Base-by-base conservation (phyloP, 2,113 vertebrate genomes). In the Ceratotherium simum region DNA sequence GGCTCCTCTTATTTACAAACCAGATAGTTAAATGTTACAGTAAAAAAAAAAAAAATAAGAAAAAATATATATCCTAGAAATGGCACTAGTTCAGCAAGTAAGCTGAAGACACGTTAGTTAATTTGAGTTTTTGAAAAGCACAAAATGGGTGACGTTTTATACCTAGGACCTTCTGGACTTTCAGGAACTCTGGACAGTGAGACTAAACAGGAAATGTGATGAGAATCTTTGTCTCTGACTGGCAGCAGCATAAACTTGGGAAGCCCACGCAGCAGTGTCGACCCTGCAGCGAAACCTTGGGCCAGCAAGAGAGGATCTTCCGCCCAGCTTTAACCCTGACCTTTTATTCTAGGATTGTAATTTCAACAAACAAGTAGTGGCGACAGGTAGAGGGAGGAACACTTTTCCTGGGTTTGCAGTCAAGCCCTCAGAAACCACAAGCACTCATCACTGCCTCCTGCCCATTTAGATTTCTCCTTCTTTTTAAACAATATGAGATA, bases 21-120 rank as follows among this genome's bases (percentile, higher is more conserved):
- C 36, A 90, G 46, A 90, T 1, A 79, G 60, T 23, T 62, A 86
- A 98, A 96, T 93, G 76, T 51, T 31, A 72, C 67, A 39, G 27
- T 36, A 48, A 80, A 91, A 60, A 69, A 48, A 81, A 91, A 92
- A 84, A 64, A 56, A 88, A 56, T 1, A 51, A 58, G 48, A 48
- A 58, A 76, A 69, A 51, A 20, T 48, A 36, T 3, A 13, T 2
- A 36, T 42, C 31, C 81, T 73, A 73, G 65, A 92, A 73, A 95
- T 33, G 73, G 51, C 17, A 17, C 17, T 14, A 21, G 70, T 46
- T 81, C 46, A 39, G 67, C 60, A 56, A 56, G 48, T 17, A 65
- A 79, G 87, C 54, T 1, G 13, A 58, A 83, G 48, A 42, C 54
- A 56, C 0, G 54, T 27, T 60, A 51, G 36, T 54, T 36, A 51